Conservation (phyloP, 2,888 invertebrate genomes). For the Marronus borbonicus region DNA sequence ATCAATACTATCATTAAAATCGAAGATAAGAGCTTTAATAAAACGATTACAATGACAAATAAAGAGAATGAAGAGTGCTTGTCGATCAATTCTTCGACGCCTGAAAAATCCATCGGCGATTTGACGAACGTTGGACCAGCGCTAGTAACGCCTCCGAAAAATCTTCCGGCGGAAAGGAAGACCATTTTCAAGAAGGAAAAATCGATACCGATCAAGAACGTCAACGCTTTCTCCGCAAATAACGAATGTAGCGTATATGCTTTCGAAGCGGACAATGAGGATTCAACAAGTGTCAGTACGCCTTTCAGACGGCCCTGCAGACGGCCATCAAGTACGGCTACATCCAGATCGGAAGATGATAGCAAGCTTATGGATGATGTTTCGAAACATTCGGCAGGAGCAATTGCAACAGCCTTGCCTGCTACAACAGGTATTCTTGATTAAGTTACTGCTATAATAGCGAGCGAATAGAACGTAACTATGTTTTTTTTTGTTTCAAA, state of each 20-base stretch:
- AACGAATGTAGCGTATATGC: slow-evolving; percentile 82
- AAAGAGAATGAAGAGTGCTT: slow-evolving; percentile 37
- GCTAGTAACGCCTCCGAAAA: slow-evolving; percentile 21
- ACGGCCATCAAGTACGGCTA: slow-evolving; percentile 70
- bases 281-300: slow-evolving; percentile 69
- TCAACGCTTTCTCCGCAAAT: slow-evolving; percentile 78
- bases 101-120: slow-evolving; percentile 54
- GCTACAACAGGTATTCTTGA: background rate
- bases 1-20: slow-evolving; percentile 40
- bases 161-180: slow-evolving; percentile 68
- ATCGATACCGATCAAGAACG: slow-evolving; percentile 68
- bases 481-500: background rate
- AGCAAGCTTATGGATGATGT: slow-evolving; percentile 64
- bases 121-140: background rate
- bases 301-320: slow-evolving; percentile 74
- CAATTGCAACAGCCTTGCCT: too few species aligned
- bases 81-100: slow-evolving; percentile 57
- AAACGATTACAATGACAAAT: background rate
- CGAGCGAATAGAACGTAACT: too few species aligned
- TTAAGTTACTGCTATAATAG: too few species aligned
- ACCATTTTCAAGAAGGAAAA: slow-evolving; percentile 75
- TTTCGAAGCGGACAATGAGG: slow-evolving; percentile 79
- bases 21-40: slow-evolving; percentile 41
- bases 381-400: slow-evolving; percentile 53
- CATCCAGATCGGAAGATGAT: slow-evolving; percentile 70